These are phyloP conservation scores for Corapipo altera DNA, from an alignment of 2,113 vertebrate species.

Conservation along the genomic window DNA sequence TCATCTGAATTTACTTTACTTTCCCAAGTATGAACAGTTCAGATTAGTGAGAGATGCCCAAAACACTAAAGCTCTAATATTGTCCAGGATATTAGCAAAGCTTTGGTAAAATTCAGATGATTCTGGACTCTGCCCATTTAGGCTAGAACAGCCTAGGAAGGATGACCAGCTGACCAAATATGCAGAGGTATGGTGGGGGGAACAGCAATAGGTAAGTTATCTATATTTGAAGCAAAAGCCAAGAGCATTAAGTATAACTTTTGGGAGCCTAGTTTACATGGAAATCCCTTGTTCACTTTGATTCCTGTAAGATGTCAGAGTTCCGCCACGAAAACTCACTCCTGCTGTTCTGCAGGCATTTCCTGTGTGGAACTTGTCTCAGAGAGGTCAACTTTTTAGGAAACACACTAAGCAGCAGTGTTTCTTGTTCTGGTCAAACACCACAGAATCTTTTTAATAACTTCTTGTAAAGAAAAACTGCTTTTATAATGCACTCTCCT, in stretches of 20 bases:
- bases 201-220: not conserved
- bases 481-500: not conserved
- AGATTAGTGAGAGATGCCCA: not conserved
- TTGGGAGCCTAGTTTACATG: not conserved
- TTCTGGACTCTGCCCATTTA: not conserved
- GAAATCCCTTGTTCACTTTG: not conserved
- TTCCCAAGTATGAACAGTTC: not conserved
- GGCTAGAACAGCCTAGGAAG: not conserved
- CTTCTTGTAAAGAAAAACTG: not conserved
- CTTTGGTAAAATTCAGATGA: not conserved
- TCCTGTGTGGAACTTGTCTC: not conserved
- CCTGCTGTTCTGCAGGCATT: not conserved
- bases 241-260: not conserved
- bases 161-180: not conserved
- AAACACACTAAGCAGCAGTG: not conserved
- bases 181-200: not conserved
- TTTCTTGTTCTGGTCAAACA: not conserved
- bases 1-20: not conserved
- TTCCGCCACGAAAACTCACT: not conserved
- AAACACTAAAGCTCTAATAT: not conserved
- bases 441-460: not conserved
- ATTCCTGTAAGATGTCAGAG: not conserved
- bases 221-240: not conserved
- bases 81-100: not conserved
- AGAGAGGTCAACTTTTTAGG: not conserved